Evolutionary conservation across 1,140 invertebrate genomes (phyloP), one percentile per base, ranked within the genome.

Genomic region (Triops cancriformis): DNA sequence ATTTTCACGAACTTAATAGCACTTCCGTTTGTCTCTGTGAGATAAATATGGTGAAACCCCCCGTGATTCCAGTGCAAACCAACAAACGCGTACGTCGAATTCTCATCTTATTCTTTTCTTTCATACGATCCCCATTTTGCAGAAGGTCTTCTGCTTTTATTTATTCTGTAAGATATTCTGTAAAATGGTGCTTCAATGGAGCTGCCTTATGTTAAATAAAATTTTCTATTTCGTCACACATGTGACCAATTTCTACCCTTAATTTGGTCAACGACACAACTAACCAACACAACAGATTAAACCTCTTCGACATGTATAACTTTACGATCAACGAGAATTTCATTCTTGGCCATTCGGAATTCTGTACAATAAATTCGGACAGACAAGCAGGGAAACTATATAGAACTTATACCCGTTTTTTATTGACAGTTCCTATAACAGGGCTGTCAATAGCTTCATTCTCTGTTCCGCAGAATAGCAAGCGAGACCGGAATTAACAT

Each of bases 121-220:
- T 64, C 51, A 64, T 37, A 64, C 5, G 14, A 23, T 23, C 51
- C 51, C 51, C 14, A 18, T 9, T 64, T 64, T 37, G 31, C 51
- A 14, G 14, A n/a, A 23, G 18, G 18, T 18, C 14, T 64, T 64
- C 10, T 64, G 51, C 14, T 64, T 64, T 64, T 64, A 18, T 18
- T 64, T 23, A 23, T 18, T 64, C 51, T 37, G 51, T n/a, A 64
- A 64, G 51, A 64, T 64, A 64, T 6, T 23, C 51, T 23, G 23
- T 3, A 37, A 64, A 64, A 64, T 64, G 51, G 51, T 64, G 51
- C 51, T 64, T 23, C 51, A 64, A 23, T 18, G 51, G 51, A 64
- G 51, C 51, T 64, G 51, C 51, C 51, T 23, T 64, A 64, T 18
- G 51, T 64, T 64, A 64, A 64, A 64, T 64, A 64, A 64, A 64